Evolutionary conservation across 2,113 vertebrate species (phyloP).

Genomic region (Alouatta palliata): DNA sequence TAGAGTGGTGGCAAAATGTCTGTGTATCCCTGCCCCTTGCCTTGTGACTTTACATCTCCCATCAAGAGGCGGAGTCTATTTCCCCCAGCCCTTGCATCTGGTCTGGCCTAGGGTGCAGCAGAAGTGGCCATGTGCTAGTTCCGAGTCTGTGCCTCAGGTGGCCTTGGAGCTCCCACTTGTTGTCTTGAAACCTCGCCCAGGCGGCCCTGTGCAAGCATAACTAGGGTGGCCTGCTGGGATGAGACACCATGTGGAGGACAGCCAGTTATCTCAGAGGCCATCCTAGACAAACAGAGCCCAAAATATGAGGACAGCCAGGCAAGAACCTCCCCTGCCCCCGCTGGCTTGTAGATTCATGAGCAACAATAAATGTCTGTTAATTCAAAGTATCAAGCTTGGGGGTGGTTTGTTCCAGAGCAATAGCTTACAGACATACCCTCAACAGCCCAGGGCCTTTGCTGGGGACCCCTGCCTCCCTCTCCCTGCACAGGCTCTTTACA

Average conservation of each 20-base stretch:
- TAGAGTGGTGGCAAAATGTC: not conserved
- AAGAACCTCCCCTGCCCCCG: too few species aligned
- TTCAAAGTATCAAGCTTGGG: not conserved
- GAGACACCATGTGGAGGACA: not conserved
- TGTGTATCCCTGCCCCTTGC: not conserved
- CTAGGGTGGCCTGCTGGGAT: not conserved
- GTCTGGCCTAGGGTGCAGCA: not conserved
- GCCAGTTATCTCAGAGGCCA: not conserved
- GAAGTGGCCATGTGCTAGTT: not conserved
- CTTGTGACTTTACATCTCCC: not conserved
- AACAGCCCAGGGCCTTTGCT: not conserved
- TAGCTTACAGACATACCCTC: too few species aligned
- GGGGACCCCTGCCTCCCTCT: not conserved
- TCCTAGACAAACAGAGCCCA: not conserved
- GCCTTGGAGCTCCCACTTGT: not conserved
- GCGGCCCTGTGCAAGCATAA: not conserved
- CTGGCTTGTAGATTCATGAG: not conserved
- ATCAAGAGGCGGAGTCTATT: not conserved
- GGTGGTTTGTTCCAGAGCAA: not conserved
- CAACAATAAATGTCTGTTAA: not conserved
- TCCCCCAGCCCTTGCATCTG: not conserved
- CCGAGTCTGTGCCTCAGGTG: not conserved
- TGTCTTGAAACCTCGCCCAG: not conserved
- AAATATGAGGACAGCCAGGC: not conserved
- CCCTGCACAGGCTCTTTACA: not conserved